A percentile compares a stretch with the other conserved stretches of the same genome.
These are phyloP conservation scores for Oceanodroma tethys DNA, from an alignment of 2,113 vertebrate genomes.

Conservation along the genomic window DNA sequence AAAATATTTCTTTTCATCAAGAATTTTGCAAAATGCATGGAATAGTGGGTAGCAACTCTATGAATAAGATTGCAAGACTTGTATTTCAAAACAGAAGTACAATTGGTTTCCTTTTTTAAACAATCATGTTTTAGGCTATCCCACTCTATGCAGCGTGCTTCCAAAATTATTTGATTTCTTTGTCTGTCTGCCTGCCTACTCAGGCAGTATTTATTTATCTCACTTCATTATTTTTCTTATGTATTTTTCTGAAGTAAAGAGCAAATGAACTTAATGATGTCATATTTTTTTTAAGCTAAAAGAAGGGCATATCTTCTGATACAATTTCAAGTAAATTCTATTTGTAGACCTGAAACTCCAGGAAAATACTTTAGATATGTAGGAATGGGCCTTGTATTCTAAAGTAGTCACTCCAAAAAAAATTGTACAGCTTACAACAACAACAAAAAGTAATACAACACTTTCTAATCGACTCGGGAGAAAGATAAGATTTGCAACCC, in stretches of 20 bases:
- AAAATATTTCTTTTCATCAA: not conserved
- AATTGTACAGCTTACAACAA: not conserved
- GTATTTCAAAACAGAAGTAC: not conserved
- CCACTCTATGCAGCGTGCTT: not conserved
- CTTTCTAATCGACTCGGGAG: not conserved
- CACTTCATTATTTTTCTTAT: not conserved
- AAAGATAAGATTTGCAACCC: not conserved
- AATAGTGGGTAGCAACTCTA: not conserved
- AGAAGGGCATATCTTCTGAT: not conserved
- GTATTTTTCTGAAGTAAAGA: not conserved
- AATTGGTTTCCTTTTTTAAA: not conserved
- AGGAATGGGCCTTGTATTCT: not conserved
- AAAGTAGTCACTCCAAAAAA: not conserved
- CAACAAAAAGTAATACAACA: not conserved
- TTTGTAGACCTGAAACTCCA: not conserved
- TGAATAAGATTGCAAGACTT: not conserved
- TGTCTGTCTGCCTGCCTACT: not conserved
- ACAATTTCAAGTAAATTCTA: not conserved
- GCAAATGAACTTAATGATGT: not conserved
- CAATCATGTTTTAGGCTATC: not conserved
- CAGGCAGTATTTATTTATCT: not conserved
- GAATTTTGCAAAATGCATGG: not conserved
- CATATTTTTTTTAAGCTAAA: not conserved
- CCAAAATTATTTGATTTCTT: not conserved
- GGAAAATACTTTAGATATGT: not conserved